Base-by-base conservation (phyloP, 2,797 vertebrate genomes). In the Pyrocephalus nanus region DNA sequence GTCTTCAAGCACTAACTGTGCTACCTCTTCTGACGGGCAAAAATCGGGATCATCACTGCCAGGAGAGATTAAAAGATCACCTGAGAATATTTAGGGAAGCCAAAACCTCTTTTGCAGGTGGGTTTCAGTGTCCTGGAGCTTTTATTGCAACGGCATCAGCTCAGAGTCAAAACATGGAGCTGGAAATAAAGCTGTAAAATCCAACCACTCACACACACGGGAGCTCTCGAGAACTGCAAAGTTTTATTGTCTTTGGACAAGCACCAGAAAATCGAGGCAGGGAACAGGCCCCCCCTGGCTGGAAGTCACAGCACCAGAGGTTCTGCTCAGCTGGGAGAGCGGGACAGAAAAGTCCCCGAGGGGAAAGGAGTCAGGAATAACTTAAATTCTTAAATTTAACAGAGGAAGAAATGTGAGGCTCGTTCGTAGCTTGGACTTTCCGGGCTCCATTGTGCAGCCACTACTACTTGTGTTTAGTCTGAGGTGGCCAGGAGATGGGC, bases 211-310 rank as follows among this genome's bases (percentile, higher is more conserved):
- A 36, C 58, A 93, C 58, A 92, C 86, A 71, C 3, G 1, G 0
- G 74, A 88, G 50, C 6, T 77, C 9, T 88, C 20, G 21, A 47
- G 79, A 77, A 86, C 8, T n/a, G 57, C 54, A 14, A 27, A 40
- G 20, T 88, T 96, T 96, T 96, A 96, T 96, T 96, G 50, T 53
- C 47, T 94, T 94, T 64, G 22, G 60, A 36, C 30, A 83, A 78
- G 58, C 45, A 69, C 29, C 27, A 61, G 70, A 62, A 83, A 23
- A 40, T 0, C 1, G 61, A 71, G 69, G 23, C 40, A 67, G 69
- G 26, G 12, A 55, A 74, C 20, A 80, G 74, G 36, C 40, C 40
- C 11, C 25, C 25, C 34, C 51, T 26, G 69, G 40, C 4, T 86
- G 40, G 51, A 70, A 32, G 21, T 36, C 6, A 29, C 15, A 36